These are phyloP conservation scores for Fregetta grallaria DNA, from an alignment of 2,113 vertebrate genomes.

Conservation along the genomic window DNA sequence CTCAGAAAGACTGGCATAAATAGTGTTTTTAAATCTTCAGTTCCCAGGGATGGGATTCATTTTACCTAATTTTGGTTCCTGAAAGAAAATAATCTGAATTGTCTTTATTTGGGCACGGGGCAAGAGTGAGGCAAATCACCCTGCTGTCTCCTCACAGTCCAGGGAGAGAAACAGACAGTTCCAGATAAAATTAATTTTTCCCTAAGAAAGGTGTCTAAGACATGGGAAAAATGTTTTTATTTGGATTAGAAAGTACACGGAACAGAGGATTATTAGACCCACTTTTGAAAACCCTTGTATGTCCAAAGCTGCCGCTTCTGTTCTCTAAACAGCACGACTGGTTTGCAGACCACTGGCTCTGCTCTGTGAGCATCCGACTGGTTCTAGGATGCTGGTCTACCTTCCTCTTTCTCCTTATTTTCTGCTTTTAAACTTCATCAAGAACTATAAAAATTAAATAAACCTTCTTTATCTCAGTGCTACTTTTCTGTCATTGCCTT, in stretches of 20 bases:
- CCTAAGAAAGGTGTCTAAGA: neutral
- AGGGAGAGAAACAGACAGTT: neutral
- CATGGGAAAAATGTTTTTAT: neutral
- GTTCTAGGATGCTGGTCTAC: neutral
- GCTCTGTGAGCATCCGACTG: neutral
- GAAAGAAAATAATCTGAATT: neutral
- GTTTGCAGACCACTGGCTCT: neutral
- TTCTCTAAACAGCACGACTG: neutral
- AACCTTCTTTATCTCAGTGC: neutral
- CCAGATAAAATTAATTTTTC: neutral
- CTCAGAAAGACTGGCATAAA: neutral
- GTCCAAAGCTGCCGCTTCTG: neutral
- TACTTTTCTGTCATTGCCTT: neutral
- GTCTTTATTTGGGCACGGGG: neutral
- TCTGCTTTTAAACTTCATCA: neutral
- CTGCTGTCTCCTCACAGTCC: neutral
- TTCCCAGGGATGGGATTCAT: neutral
- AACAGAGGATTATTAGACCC: neutral
- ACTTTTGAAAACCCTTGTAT: neutral
- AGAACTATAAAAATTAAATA: neutral
- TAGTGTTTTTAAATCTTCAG: neutral
- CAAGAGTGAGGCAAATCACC: neutral
- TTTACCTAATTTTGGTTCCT: neutral
- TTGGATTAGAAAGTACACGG: neutral
- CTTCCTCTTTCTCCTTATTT: neutral